These are phyloP conservation scores for Oncorhynchus keta DNA, from an alignment of 2,113 vertebrate species.

Conservation along the genomic window DNA sequence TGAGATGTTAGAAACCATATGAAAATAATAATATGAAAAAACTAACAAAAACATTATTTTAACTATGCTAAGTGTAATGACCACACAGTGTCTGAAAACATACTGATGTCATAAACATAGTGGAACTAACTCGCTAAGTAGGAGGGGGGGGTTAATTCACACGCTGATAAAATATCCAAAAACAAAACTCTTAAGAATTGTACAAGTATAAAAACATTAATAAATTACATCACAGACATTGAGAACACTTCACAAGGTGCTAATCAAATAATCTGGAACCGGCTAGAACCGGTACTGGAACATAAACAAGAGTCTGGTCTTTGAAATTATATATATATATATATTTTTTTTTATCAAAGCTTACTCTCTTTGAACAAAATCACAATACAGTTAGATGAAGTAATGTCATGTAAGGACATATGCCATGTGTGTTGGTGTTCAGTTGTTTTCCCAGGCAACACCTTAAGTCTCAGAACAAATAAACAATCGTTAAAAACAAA, in stretches of 20 bases:
- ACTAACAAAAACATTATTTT: too few relatives aligned
- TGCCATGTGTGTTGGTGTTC: slow-evolving; percentile 64
- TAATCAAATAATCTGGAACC: slow-evolving; percentile 95
- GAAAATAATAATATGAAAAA: too few relatives aligned
- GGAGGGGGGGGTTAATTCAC: slow-evolving; percentile 57
- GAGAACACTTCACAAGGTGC: slow-evolving; percentile 99
- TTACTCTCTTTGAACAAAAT: slow-evolving; percentile 69
- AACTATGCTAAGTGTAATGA: slow-evolving; percentile 52
- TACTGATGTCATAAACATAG: slow-evolving; percentile 65
- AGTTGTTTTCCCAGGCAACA: slow-evolving; percentile 92
- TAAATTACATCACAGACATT: slow-evolving; percentile 99
- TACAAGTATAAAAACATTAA: slow-evolving; percentile 99
- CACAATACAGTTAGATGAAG: slow-evolving; percentile 70
- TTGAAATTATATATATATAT: slow-evolving; percentile 51
- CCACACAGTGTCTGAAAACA: slow-evolving; percentile 56
- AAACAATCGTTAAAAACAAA: slow-evolving; percentile 39
- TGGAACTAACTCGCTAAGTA: slow-evolving; percentile 59
- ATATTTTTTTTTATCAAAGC: slow-evolving; percentile 67
- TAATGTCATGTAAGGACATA: slow-evolving; percentile 79
- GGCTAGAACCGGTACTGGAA: slow-evolving; percentile 74
- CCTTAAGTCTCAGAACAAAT: slow-evolving; percentile 65
- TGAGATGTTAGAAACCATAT: slow-evolving; percentile 6
- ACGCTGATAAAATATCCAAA: slow-evolving; percentile 89
- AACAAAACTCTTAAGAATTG: slow-evolving; percentile 97
- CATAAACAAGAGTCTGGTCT: slow-evolving; percentile 90